A percentile compares a stretch with the other conserved stretches of the same genome.
Conservation (phyloP, 2,113 vertebrate genomes). For the Pagrus major region DNA sequence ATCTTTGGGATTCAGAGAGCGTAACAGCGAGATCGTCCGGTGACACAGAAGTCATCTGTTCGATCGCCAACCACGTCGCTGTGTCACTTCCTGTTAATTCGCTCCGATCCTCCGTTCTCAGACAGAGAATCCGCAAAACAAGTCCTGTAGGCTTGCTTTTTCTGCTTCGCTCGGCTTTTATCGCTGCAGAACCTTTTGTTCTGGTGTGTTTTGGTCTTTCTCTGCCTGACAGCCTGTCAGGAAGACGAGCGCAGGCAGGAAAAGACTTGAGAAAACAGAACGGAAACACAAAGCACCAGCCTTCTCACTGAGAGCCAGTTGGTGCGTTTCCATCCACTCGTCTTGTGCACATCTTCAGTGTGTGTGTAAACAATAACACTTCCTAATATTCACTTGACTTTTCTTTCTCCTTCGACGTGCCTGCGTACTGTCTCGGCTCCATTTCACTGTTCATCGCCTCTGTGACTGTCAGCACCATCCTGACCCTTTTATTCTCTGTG, state of each 20-base stretch:
- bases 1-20: not conserved
- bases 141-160: not conserved
- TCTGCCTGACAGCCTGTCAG: slow-evolving; percentile 5
- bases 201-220: not conserved
- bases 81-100: not conserved
- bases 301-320: not conserved
- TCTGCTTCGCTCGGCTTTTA: slow-evolving; percentile 1
- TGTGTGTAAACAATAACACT: too few relatives aligned
- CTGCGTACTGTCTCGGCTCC: not conserved
- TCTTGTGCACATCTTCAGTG: not conserved
- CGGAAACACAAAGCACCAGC: not conserved
- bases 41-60: not conserved
- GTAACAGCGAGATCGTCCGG: not conserved
- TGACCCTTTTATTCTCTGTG: not conserved
- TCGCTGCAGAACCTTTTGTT: not conserved
- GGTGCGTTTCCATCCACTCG: not conserved
- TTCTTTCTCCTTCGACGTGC: not conserved
- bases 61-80: not conserved
- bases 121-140: not conserved
- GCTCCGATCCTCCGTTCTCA: not conserved
- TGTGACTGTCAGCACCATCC: not conserved
- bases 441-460: not conserved
- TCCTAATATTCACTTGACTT: not conserved
- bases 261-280: not conserved
- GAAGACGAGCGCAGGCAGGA: rapidly evolving